These are phyloP conservation scores for Gorsachius magnificus DNA, from an alignment of 2,797 vertebrate species.

Conservation along the genomic window DNA sequence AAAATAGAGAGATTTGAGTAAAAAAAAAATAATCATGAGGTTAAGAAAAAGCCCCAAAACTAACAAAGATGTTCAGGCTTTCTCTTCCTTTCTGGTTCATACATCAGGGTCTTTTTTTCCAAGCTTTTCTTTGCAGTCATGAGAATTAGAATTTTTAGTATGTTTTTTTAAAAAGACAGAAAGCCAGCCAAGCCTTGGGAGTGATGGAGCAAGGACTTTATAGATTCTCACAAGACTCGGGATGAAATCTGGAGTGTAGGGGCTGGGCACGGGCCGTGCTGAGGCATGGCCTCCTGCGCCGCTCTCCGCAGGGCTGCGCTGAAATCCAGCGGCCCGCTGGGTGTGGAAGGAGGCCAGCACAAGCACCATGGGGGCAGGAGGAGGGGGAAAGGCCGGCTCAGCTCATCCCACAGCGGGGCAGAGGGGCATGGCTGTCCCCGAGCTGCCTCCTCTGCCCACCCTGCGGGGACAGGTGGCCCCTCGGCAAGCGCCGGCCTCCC, in stretches of 20 bases:
- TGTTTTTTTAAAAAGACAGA: neutral
- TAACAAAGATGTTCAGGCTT: neutral
- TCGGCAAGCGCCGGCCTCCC: rapidly evolving
- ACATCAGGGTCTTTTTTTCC: neutral
- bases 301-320: neutral
- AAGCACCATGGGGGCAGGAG: neutral
- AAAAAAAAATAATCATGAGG: neutral
- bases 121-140: neutral
- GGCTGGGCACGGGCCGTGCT: neutral
- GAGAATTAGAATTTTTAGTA: neutral
- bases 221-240: neutral
- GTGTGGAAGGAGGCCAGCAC: neutral
- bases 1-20: neutral
- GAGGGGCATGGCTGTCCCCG: neutral
- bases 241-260: neutral
- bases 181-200: neutral
- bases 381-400: neutral
- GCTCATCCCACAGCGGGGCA: neutral
- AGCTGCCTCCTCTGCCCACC: neutral
- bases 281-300: neutral
- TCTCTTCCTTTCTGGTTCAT: neutral
- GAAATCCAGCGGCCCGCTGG: neutral
- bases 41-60: neutral
- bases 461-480: neutral
- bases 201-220: neutral